Conservation (phyloP, 1,140 invertebrate species). For the Gryllus bimaculatus region DNA sequence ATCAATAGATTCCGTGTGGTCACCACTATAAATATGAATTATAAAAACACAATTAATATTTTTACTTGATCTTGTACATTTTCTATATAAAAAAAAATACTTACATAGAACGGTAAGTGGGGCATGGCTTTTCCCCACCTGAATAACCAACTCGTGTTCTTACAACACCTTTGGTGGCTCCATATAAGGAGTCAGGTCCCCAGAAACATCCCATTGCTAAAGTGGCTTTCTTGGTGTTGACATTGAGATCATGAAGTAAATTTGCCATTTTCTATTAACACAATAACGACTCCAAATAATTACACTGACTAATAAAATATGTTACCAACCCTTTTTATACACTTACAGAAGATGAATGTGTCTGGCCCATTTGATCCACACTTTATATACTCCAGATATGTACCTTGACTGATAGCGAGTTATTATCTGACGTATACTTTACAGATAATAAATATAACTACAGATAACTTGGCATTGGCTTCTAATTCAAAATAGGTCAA, state of each 20-base stretch:
- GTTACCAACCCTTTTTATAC: too few species aligned
- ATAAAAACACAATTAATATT: background rate
- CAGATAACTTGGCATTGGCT: too few species aligned
- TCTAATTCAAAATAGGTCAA: too few species aligned
- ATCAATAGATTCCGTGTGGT: slow-evolving; percentile 89
- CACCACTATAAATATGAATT: slow-evolving; percentile 50
- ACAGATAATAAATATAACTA: too few species aligned
- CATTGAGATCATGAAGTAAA: slow-evolving; percentile 34
- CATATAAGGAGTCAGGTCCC: slow-evolving; percentile 88
- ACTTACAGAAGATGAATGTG: too few species aligned
- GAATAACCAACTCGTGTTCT: slow-evolving; percentile 91
- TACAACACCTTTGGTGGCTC: slow-evolving; percentile 71
- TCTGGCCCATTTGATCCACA: too few species aligned
- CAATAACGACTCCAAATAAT: too few species aligned
- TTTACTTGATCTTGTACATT: background rate
- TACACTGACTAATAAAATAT: too few species aligned
- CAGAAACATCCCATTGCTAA: slow-evolving; percentile 97
- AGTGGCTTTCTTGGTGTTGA: slow-evolving; percentile 53
- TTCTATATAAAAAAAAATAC: background rate
- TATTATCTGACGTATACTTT: too few species aligned
- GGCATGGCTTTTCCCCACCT: slow-evolving; percentile 70
- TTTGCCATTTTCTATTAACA: slow-evolving; percentile 31
- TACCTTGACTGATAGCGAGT: too few species aligned
- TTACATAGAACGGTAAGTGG: slow-evolving; percentile 82
- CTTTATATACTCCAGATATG: too few species aligned